These are phyloP conservation scores for Phaethon lepturus DNA, from an alignment of 2,113 vertebrate genomes.

Conservation along the genomic window DNA sequence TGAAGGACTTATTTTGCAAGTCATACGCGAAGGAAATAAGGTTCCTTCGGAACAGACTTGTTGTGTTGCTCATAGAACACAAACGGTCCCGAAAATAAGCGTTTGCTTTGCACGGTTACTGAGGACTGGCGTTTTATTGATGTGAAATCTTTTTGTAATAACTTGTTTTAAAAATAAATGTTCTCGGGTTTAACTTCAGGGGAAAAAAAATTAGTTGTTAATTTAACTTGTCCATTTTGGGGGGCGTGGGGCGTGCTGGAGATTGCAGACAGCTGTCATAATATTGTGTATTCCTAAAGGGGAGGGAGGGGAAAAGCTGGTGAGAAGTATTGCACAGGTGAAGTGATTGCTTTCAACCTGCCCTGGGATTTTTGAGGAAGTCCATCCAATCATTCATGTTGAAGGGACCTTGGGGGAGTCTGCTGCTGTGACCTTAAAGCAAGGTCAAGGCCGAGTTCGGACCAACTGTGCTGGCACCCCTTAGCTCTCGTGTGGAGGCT, in stretches of 20 bases:
- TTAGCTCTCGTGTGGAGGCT: neutral
- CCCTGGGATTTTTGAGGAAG: neutral
- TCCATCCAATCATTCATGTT: rapidly evolving
- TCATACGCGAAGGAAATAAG: constrained; percentile 83
- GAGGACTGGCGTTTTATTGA: neutral
- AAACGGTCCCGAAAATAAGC: constrained; percentile 70
- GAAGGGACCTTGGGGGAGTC: neutral
- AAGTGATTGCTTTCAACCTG: neutral
- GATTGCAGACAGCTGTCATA: neutral
- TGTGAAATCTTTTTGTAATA: neutral
- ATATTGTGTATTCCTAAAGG: too few relatives aligned
- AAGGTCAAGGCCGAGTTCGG: neutral
- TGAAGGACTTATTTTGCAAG: constrained; percentile 76
- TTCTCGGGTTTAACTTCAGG: neutral
- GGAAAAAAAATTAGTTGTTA: neutral
- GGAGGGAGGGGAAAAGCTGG: too few relatives aligned
- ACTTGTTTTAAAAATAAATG: neutral
- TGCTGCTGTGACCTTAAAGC: neutral
- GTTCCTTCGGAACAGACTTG: constrained; percentile 82
- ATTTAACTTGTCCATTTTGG: neutral
- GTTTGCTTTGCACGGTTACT: rapidly evolving
- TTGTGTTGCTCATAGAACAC: constrained; percentile 86
- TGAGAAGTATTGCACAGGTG: neutral
- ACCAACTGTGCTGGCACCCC: neutral
- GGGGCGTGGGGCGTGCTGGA: neutral